Evolutionary conservation across 2,888 invertebrate genomes (phyloP), one percentile per base, ranked within the genome.

Genomic region (Lycocerus yunnanus): DNA sequence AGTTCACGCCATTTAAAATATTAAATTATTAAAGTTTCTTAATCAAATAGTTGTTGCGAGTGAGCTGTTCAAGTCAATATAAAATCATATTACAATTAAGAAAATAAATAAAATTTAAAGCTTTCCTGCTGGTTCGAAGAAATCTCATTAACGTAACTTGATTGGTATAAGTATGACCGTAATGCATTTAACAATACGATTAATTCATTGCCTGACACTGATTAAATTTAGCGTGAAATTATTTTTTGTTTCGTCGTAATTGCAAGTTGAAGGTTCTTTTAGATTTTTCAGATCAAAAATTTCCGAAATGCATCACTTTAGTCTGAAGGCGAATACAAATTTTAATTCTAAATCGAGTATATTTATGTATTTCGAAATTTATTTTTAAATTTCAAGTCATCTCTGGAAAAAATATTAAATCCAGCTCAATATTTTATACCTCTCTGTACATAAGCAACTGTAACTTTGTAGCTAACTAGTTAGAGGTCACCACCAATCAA

Each of bases 171-270:
- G 63, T 63, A 69, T 69, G 61, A 21, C 27, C 58, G 21, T 27
- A 63, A 43, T 60, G 61, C 69, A 14, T 69, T 61, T 63, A 69
- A 63, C 69, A 69, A 69, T 69, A 69, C 63, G 61, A 69, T 69
- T 69, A 69, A 69, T 69, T 69, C 43, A 63, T 69, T 69, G 24
- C 69, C 24, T 27, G 43, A 60, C 60, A 63, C 63, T 63, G 61
- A 63, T 69, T 60, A 69, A 69, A 69, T 69, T 27, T 63, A 61
- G 63, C 69, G 69, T 69, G 69, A 69, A 69, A 69, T 69, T 69
- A 69, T 69, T 69, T 69, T 63, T 69, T 68, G 68, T 68, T 66
- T 68, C 68, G 6, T 59, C 68, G 20, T 68, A 68, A 68, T 68
- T 68, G 59, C 59, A 59, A 59, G 59, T 21, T 68, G 15, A 10